Base-by-base conservation (phyloP, 2,113 vertebrate species). In the Tricholaema leucomelas region DNA sequence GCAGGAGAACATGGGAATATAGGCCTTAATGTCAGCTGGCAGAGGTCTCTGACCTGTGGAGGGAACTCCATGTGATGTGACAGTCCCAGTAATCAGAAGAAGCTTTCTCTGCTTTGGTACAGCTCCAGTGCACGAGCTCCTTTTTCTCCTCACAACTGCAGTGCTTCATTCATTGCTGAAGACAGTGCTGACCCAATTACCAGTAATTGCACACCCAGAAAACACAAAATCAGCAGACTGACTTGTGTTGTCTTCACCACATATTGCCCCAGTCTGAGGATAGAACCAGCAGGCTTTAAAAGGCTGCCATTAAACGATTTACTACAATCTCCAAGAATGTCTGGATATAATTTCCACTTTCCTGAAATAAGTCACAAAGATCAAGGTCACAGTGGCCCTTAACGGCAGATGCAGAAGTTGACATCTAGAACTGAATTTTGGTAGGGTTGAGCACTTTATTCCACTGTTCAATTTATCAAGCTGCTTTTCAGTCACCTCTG, bases 41-140 rank as follows among this genome's bases (percentile, higher is more conserved):
- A 91, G 87, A 81, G 13, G 36, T 86, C 19, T 74, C 16, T 91
- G 88, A 82, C 93, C 84, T 94, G 91, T 83, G 42, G 66, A 88
- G 74, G 59, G 66, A 88, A 36, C 59, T 84, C 35, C 17, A 5
- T 67, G 74, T 80, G 69, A 86, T 67, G 35, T 15, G 75, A 79
- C 69, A 79, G 59, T 56, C 75, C 50, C 59, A 69, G 85, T 36
- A 93, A 91, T 91, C 79, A 92, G 89, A 85, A 69, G 33, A 44
- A 48, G 87, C 44, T 85, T 82, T 80, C 10, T 87, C 81, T 93
- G 83, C 86, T 63, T 77, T 55, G 50, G 74, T 60, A 59, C 31
- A 88, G 61, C 65, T 72, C 74, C 83, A 54, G 48, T 61, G 88
- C 65, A 58, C 15, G 56, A 64, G 35, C 10, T 50, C 52, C 72